A percentile compares a stretch with the other conserved stretches of the same genome.
Conservation (phyloP, 2,113 vertebrate genomes). For the Orientallactaga bullata region DNA sequence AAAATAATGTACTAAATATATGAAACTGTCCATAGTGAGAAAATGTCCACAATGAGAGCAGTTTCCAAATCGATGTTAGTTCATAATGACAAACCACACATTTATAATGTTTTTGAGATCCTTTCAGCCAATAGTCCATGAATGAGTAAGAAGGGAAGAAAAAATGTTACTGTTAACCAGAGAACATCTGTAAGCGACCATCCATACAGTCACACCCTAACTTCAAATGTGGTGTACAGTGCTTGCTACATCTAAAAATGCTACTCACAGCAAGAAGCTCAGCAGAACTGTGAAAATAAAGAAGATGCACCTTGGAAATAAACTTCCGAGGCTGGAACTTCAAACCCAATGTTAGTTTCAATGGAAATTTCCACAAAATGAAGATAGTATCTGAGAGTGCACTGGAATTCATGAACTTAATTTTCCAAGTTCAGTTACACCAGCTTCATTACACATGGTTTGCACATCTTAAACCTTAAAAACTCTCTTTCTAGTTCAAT, state of each 20-base stretch:
- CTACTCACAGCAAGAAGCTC: slow-evolving; percentile 25
- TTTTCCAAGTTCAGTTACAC: slow-evolving; percentile 32
- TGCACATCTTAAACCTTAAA: slow-evolving; percentile 5
- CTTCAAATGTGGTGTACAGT: not conserved
- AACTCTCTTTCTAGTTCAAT: slow-evolving; percentile 42
- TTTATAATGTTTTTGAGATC: slow-evolving; percentile 6
- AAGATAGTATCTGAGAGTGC: not conserved
- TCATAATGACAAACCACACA: not conserved
- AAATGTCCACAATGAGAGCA: not conserved
- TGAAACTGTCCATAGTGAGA: not conserved
- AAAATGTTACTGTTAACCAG: not conserved
- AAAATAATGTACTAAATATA: not conserved
- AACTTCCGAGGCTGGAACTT: slow-evolving; percentile 27
- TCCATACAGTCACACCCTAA: not conserved
- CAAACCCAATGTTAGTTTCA: slow-evolving; percentile 35
- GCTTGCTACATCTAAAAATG: not conserved
- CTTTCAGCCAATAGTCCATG: slow-evolving; percentile 16
- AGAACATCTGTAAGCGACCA: slow-evolving; percentile 27
- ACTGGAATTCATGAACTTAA: not conserved
- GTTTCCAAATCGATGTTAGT: not conserved
- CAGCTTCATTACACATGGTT: not conserved
- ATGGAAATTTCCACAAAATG: slow-evolving; percentile 53
- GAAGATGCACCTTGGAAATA: slow-evolving; percentile 21
- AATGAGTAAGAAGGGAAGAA: not conserved
- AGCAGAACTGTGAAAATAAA: not conserved